Evolutionary conservation across 2,888 invertebrate genomes (phyloP).

Genomic region (Geotrupes spiniger): DNA sequence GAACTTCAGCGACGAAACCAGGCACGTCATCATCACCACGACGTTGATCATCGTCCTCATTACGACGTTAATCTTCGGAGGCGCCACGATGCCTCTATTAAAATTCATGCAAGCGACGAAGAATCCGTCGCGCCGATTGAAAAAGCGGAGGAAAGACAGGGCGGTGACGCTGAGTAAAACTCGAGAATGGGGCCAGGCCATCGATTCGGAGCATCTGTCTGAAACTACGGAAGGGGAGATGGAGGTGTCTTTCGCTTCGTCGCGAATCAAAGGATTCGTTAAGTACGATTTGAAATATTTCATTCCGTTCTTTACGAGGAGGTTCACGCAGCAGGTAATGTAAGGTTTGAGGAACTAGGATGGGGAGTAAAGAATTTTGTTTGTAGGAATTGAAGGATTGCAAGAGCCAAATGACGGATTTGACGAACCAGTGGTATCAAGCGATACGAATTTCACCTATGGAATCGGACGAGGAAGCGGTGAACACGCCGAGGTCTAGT

Average conservation of each 20-base stretch:
- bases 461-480: conserved; percentile 76
- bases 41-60: conserved; percentile 97
- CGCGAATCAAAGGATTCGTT: conserved; percentile 82
- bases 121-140: conserved; percentile 56
- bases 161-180: conserved; percentile 96
- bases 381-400: conserved; percentile 92
- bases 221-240: conserved; percentile 91
- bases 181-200: conserved; percentile 94
- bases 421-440: conserved; percentile 97
- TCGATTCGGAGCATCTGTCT: conserved; percentile 90
- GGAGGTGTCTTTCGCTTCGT: conserved; percentile 82
- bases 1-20: conserved; percentile 89
- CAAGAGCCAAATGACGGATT: conserved; percentile 92
- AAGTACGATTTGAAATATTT: conserved; percentile 90
- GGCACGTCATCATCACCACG: conserved; percentile 95
- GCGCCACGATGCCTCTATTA: conserved; percentile 95
- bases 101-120: conserved; percentile 80
- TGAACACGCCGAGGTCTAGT: conserved; percentile 45
- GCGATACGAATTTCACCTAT: conserved; percentile 88
- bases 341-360: background rate
- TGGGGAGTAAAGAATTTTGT: conserved; percentile 11
- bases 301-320: conserved; percentile 92
- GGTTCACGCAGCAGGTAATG: conserved; percentile 87
- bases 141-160: conserved; percentile 59
- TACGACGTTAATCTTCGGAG: conserved; percentile 93